phyloP scores from a whole-genome alignment of 2,888 invertebrate species.

The Xestia xanthographa region DNA sequence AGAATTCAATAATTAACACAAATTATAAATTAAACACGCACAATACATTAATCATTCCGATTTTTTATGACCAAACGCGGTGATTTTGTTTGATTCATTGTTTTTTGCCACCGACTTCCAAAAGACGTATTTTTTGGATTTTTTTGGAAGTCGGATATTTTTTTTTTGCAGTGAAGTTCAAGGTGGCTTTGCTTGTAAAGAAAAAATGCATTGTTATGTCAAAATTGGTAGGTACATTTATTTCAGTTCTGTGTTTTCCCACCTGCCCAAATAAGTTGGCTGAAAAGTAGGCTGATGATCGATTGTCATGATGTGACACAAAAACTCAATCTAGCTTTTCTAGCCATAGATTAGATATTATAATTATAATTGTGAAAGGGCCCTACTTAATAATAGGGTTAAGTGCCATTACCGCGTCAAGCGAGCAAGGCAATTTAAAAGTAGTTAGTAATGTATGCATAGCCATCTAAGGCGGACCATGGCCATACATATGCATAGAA shows the following conservation, averaged over 20 bases:
- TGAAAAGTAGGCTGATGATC: background rate
- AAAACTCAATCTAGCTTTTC: constrained; percentile 13
- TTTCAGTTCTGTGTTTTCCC: background rate
- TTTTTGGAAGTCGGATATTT: too few relatives aligned
- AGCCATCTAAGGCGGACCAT: constrained; percentile 41
- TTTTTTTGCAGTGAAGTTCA: background rate
- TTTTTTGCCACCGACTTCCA: background rate
- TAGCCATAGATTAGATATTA: constrained; percentile 5
- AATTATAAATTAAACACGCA: too few relatives aligned
- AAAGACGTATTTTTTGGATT: background rate
- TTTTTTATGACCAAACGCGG: background rate
- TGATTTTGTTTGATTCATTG: background rate
- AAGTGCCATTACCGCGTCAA: constrained; percentile 33
- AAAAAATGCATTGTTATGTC: background rate
- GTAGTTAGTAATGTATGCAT: constrained; percentile 52
- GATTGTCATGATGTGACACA: background rate
- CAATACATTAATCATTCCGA: too few relatives aligned
- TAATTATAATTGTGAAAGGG: constrained; percentile 36
- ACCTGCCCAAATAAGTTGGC: background rate
- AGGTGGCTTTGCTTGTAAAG: background rate
- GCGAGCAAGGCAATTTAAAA: constrained; percentile 42
- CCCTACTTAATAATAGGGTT: constrained; percentile 33
- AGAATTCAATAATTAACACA: too few relatives aligned
- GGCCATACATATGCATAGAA: constrained; percentile 41
- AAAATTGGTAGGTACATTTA: background rate